These are phyloP conservation scores for Hucho hucho DNA, from an alignment of 2,113 vertebrate genomes.

Conservation along the genomic window DNA sequence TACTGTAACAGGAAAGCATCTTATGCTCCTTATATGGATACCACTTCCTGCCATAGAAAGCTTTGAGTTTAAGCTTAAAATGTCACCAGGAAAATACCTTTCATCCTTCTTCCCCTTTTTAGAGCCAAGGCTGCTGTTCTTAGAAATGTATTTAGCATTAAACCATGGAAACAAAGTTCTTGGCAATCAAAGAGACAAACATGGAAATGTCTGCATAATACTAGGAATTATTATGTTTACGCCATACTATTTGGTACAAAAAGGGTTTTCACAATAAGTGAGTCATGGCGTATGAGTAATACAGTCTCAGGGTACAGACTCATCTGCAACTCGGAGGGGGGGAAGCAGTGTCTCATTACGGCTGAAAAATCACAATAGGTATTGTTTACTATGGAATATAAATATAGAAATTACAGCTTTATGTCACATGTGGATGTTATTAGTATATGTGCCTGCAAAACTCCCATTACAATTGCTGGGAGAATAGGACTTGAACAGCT, in stretches of 20 bases:
- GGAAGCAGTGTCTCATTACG: not conserved
- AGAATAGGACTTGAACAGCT: too few species aligned
- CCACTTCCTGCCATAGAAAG: too few species aligned
- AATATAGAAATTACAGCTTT: too few species aligned
- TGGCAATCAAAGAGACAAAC: not conserved
- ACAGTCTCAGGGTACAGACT: not conserved
- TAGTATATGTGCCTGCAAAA: not conserved
- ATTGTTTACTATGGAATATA: not conserved
- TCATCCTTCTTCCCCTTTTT: too few species aligned
- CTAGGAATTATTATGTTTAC: not conserved
- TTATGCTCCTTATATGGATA: too few species aligned
- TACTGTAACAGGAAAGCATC: too few species aligned
- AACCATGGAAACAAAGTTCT: conserved; percentile 21
- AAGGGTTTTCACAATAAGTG: not conserved
- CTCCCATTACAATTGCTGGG: not conserved
- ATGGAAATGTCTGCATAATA: too few species aligned
- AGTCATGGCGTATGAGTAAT: not conserved
- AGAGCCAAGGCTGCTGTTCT: not conserved
- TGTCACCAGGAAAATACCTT: too few species aligned
- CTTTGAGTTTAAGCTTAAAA: too few species aligned
- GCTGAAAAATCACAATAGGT: not conserved
- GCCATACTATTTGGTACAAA: not conserved
- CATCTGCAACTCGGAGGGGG: not conserved
- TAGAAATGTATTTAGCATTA: not conserved
- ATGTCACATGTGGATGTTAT: not conserved